Conservation (phyloP, 2,113 vertebrate genomes). For the Myiozetetes cayanensis region DNA sequence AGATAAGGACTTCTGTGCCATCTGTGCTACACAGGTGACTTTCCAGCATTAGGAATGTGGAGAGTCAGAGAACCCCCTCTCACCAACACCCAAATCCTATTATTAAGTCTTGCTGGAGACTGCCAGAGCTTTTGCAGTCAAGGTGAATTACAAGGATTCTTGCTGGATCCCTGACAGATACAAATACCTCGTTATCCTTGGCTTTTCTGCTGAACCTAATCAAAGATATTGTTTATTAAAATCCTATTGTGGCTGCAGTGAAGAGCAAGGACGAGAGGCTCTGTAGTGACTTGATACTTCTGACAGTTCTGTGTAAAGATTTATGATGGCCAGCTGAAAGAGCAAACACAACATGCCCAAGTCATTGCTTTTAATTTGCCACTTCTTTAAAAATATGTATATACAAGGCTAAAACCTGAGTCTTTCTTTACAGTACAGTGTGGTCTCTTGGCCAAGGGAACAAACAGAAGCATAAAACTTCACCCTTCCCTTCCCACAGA, state of each 20-base stretch:
- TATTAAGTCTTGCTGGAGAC: background rate
- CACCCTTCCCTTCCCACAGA: background rate
- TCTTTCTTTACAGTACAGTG: background rate
- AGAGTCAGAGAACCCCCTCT: background rate
- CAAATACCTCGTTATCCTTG: conserved; percentile 5
- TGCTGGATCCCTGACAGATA: conserved; percentile 7
- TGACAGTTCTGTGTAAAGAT: background rate
- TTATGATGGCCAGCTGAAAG: conserved; percentile 15
- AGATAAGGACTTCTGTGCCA: background rate
- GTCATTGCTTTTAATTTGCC: conserved; percentile 35
- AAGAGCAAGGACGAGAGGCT: conserved; percentile 32
- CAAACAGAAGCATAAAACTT: background rate
- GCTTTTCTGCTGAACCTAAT: conserved; percentile 49
- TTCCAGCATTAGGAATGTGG: background rate
- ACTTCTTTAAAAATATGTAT: background rate
- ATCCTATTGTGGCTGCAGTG: background rate
- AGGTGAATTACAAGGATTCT: conserved; percentile 39
- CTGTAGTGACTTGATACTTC: conserved; percentile 19
- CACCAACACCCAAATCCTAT: background rate
- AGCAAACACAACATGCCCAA: background rate
- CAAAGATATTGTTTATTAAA: conserved; percentile 59
- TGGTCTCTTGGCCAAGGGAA: background rate
- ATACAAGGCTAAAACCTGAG: background rate
- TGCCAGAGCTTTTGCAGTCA: background rate
- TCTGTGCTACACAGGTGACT: no score